These are phyloP conservation scores for Microctonus hyperodae DNA, from an alignment of 2,888 invertebrate genomes.

Conservation along the genomic window DNA sequence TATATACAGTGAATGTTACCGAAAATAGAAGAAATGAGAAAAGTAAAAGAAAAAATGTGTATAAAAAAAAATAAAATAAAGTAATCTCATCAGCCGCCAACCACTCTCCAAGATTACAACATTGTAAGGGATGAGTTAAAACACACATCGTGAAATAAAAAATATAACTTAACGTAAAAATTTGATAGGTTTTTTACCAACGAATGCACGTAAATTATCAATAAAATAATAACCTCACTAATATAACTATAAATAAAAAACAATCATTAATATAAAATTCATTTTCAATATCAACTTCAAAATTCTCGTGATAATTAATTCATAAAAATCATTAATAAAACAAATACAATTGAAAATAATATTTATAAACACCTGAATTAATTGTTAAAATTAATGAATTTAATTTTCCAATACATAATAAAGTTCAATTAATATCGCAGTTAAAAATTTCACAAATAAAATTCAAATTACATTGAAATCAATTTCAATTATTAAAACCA, in stretches of 20 bases:
- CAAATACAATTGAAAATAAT: too few species aligned
- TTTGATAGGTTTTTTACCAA: not conserved
- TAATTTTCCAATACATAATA: not conserved
- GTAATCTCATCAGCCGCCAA: conserved; percentile 34
- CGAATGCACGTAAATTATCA: not conserved
- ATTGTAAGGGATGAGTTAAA: conserved; percentile 29
- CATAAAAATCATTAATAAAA: too few species aligned
- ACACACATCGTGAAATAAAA: not conserved
- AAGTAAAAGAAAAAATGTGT: conserved; percentile 9
- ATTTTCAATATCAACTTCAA: too few species aligned
- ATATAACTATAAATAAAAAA: too few species aligned
- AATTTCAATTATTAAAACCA: too few species aligned
- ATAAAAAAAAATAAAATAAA: conserved; percentile 9
- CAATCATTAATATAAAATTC: too few species aligned
- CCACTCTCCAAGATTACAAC: conserved; percentile 48
- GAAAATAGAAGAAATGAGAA: conserved; percentile 17
- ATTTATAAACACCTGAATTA: conserved; percentile 7
- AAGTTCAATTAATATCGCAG: too few species aligned
- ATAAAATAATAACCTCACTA: not conserved
- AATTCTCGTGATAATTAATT: too few species aligned
- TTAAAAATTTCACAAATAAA: too few species aligned
- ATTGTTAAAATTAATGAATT: not conserved
- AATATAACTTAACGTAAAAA: not conserved
- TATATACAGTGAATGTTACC: too few species aligned
- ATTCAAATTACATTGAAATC: too few species aligned